A percentile compares a stretch with the other conserved stretches of the same genome.
Conservation (phyloP, 2,797 vertebrate genomes). For the Phalloptychus januarius region DNA sequence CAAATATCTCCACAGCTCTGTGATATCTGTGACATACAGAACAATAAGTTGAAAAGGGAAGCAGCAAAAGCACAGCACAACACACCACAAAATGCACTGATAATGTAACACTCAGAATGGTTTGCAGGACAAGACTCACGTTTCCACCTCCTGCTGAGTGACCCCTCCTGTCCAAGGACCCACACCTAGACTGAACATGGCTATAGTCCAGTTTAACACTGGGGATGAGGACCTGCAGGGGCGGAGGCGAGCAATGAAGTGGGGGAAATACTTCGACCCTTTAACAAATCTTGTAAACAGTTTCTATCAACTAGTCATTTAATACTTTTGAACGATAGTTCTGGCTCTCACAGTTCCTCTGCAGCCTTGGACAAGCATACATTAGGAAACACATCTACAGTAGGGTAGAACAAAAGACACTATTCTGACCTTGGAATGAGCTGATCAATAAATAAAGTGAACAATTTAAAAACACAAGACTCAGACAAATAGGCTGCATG, state of each 20-base stretch:
- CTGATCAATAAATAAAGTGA: neutral
- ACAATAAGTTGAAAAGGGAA: constrained; percentile 19
- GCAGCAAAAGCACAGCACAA: constrained; percentile 21
- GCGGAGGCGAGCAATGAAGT: constrained; percentile 71
- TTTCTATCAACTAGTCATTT: constrained; percentile 14
- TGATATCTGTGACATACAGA: constrained; percentile 13
- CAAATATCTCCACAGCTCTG: constrained; percentile 8
- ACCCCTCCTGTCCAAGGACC: constrained; percentile 81
- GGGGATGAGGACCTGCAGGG: constrained; percentile 79
- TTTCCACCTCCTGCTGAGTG: constrained; percentile 79
- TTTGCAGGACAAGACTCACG: constrained; percentile 73
- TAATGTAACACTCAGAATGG: constrained; percentile 55
- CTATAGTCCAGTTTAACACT: constrained; percentile 82
- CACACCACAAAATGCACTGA: constrained; percentile 35
- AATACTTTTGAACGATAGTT: neutral
- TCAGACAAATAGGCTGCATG: neutral
- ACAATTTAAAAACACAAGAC: neutral
- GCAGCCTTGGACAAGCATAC: constrained; percentile 14
- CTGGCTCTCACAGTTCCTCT: constrained; percentile 1
- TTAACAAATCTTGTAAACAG: constrained; percentile 35
- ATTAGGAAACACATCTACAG: neutral
- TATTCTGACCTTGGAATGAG: neutral
- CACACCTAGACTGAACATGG: constrained; percentile 83
- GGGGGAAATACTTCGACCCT: constrained; percentile 47
- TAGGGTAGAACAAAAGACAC: neutral